Conservation (phyloP, 92 coral and sea anemone species). For the Porites rus region DNA sequence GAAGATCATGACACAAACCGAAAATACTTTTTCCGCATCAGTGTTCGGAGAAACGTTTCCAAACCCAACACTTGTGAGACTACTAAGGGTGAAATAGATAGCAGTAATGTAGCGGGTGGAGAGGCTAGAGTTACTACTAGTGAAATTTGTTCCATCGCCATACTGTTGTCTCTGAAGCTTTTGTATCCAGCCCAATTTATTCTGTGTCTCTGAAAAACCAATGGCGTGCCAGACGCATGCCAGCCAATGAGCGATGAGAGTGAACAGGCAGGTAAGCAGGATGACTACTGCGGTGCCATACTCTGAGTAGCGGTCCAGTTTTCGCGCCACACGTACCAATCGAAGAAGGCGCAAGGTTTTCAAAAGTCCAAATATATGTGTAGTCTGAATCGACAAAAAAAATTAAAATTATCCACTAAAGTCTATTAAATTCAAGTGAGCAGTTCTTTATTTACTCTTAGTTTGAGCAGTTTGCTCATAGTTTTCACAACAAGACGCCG, state of each 20-base stretch:
- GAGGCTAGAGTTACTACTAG: background rate
- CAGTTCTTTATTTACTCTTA: background rate
- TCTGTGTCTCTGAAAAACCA: slow-evolving; percentile 61
- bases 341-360: slow-evolving; percentile 96
- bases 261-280: slow-evolving; percentile 88
- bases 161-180: slow-evolving; percentile 28
- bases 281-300: slow-evolving; percentile 96
- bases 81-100: slow-evolving; percentile 88
- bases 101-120: slow-evolving; percentile 85
- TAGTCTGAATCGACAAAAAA: slow-evolving; percentile 60
- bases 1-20: slow-evolving; percentile 88
- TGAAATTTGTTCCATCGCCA: too few species aligned
- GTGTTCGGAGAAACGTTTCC: slow-evolving; percentile 98
- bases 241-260: slow-evolving; percentile 97
- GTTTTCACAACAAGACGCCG: too few species aligned
- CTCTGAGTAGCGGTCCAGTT: slow-evolving; percentile 98
- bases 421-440: background rate
- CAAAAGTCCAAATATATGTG: slow-evolving; percentile 84
- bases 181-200: slow-evolving; percentile 82
- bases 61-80: slow-evolving; percentile 97
- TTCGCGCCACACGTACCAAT: slow-evolving; percentile 95
- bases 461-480: too few species aligned
- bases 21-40: slow-evolving; percentile 88
- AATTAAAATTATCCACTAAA: background rate
- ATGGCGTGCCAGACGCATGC: slow-evolving; percentile 97